Conservation (phyloP, 2,888 invertebrate genomes). For the Melipona beecheii region DNA sequence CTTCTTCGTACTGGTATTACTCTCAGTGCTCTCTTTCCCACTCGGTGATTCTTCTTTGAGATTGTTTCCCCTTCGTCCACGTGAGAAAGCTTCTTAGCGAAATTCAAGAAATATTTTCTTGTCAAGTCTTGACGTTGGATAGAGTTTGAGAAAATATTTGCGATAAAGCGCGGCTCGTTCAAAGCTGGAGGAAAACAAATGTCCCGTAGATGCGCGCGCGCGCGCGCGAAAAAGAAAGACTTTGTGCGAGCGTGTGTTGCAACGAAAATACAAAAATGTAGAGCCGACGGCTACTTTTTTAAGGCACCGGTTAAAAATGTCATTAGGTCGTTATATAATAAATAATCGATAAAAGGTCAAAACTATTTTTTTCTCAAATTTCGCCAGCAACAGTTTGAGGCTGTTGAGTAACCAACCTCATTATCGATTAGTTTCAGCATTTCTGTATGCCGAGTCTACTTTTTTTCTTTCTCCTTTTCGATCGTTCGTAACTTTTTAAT, state of each 20-base stretch:
- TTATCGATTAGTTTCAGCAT: background rate
- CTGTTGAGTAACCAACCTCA: background rate
- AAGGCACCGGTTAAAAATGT: background rate
- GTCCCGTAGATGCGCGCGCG: background rate
- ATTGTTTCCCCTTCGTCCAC: background rate
- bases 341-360: background rate
- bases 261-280: background rate
- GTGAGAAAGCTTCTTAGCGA: background rate
- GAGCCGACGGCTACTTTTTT: background rate
- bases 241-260: no score
- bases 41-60: no score
- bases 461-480: background rate
- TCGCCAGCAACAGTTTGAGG: background rate
- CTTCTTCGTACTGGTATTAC: no score
- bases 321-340: background rate
- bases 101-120: background rate
- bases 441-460: background rate
- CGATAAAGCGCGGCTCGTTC: background rate
- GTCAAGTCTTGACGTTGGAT: background rate
- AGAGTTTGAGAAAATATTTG: background rate
- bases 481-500: background rate
- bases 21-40: background rate
- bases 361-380: constrained; percentile 10
- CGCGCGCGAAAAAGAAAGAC: no score
- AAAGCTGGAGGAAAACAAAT: background rate